These are phyloP conservation scores for Caenorhabditis parvicauda DNA, from an alignment of 2,888 invertebrate species.

Conservation along the genomic window DNA sequence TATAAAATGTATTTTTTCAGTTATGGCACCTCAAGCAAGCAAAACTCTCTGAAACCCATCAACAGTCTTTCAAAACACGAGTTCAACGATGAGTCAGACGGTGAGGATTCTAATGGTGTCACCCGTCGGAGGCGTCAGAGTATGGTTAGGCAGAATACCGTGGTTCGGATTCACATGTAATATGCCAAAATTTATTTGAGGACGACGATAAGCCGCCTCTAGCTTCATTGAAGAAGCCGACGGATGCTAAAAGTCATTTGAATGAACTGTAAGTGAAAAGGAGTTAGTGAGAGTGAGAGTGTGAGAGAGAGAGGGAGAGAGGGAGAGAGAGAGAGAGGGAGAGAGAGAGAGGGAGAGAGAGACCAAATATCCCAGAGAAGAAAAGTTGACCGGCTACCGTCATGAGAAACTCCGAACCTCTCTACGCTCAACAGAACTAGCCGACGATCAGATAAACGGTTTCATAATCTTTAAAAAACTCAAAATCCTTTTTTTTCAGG, in stretches of 20 bases:
- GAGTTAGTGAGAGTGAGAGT: no score
- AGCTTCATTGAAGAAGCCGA: no score
- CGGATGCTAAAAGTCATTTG: no score
- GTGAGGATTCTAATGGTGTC: no score
- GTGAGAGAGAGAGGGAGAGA: no score
- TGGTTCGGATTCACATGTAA: no score
- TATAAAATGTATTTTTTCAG: not conserved
- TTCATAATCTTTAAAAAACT: not conserved
- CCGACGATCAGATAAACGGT: constrained; percentile 21
- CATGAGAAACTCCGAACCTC: constrained; percentile 31
- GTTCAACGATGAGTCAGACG: constrained; percentile 16
- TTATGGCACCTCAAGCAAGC: not conserved
- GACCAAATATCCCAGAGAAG: constrained; percentile 17
- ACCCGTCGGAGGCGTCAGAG: no score
- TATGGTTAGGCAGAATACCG: no score
- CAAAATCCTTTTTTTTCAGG: not conserved
- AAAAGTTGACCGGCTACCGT: constrained; percentile 28
- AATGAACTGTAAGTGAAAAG: no score
- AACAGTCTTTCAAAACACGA: constrained; percentile 13
- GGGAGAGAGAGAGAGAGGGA: constrained; percentile 1
- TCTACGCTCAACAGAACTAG: constrained; percentile 15
- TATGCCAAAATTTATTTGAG: no score
- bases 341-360: not conserved
- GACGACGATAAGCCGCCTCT: no score
- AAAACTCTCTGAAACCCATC: not conserved